Evolutionary conservation across 2,797 vertebrate genomes (phyloP), one percentile per base, ranked within the genome.

Genomic region (Dromococcyx pavoninus): DNA sequence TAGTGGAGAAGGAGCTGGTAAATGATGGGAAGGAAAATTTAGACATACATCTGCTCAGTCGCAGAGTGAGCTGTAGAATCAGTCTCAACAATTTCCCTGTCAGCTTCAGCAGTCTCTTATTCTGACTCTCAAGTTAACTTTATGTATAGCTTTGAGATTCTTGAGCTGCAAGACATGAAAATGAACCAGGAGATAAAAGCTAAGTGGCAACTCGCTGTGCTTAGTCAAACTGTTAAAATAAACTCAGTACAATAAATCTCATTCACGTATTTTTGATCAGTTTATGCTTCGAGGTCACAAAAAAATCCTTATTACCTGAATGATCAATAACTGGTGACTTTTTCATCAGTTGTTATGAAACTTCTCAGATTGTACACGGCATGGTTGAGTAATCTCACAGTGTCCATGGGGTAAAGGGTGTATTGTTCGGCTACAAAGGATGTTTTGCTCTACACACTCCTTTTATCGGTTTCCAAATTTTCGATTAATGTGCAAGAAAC

Each of bases 41-140:
- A 97, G 97, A 97, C 97, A 92, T 97, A 89, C 97, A 98, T 98
- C 97, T 97, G 97, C 96, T 97, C 96, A 94, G 87, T 96, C 94
- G 96, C 91, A 97, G 95, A 91, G 75, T 75, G 48, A 87, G 69
- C 86, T 96, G 84, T 83, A 79, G 94, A 96, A 96, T 90, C 78
- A 61, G 71, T 91, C 83, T 95, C 77, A 90, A 91, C 77, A 79
- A 90, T 90, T 89, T 92, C 91, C 87, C 79, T 87, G 53, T 79
- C 72, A 92, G 87, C 72, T 96, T 83, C 91, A 80, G 50, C 76
- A 94, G 32, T 86, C 88, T 94, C 91, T 94, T 88, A 83, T 95
- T 82, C 92, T 84, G 69, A 62, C n/a, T 90, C 71, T 86, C 92
- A 94, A 94, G 82, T 88, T 91, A 94, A 89, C 89, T 97, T 93